phyloP scores from a whole-genome alignment of 2,888 invertebrate species.

The Mimachlamys varia region DNA sequence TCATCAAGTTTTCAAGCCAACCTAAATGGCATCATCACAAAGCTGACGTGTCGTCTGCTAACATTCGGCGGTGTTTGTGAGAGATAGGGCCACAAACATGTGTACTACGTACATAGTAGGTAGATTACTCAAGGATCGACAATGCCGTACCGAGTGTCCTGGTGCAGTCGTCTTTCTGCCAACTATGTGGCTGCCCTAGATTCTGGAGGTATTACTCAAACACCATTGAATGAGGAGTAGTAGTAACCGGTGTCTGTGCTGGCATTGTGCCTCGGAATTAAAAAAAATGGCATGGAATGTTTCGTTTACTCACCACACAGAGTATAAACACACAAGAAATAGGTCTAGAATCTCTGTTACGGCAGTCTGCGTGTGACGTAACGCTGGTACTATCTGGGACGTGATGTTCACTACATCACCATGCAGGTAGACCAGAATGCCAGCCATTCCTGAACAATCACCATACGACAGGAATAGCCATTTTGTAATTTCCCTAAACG shows the following conservation, averaged over 20 bases:
- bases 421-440: not conserved
- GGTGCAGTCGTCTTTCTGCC: not conserved
- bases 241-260: not conserved
- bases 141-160: not conserved
- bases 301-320: not conserved
- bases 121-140: not conserved
- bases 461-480: no score
- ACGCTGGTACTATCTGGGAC: not conserved
- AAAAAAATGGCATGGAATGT: not conserved
- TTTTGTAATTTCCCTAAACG: no score
- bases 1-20: no score
- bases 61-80: no score
- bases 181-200: slow-evolving; percentile 3
- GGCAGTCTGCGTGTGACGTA: not conserved
- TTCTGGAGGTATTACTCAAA: slow-evolving; percentile 8
- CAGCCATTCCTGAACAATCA: not conserved
- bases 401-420: not conserved
- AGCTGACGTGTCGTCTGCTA: no score
- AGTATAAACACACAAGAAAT: not conserved
- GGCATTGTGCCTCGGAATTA: slow-evolving; percentile 7
- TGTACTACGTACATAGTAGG: not conserved
- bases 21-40: no score
- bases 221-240: not conserved
- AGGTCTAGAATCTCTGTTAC: not conserved
- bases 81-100: no score